Evolutionary conservation across 2,113 vertebrate species (phyloP), one percentile per base, ranked within the genome.

Genomic region (Corythornis madagascariensis): DNA sequence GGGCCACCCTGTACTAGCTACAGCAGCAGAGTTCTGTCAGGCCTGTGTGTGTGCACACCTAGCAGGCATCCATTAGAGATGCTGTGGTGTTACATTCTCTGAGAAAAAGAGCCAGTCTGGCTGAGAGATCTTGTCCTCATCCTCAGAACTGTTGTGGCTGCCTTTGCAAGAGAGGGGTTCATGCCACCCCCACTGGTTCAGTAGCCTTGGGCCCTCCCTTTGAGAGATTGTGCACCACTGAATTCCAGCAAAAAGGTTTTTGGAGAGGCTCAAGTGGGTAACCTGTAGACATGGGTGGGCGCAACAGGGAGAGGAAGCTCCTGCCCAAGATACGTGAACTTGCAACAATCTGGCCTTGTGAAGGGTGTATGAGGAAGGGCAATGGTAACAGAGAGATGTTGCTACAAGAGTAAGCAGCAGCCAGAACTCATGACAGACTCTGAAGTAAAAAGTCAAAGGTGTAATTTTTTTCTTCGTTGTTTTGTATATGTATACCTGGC

Each of bases 221-320:
- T 55, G 29, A 71, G 38, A 87, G 12, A 28, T 80, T 60, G 16
- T 75, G 13, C 16, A 40, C 28, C 8, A 24, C 1, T 52, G 42
- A 78, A 52, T 81, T 82, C 24, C 25, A 83, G 35, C 47, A 78
- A 59, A 69, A 83, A 81, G 21, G 6, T 20, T 21, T 59, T 80
- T 57, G 50, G n/a, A 57, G n/a, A 55, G 40, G 29, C 13, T 55
- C 0, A 0, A 4, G 10, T 80, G 19, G 61, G 33, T 90, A 86
- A 45, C 19, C 17, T 40, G 33, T 21, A 66, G 63, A 45, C 35
- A 69, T 45, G 25, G 5, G 8, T 65, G 26, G 25, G 17, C 18
- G n/a, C 13, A 59, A 71, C 24, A 61, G 38, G 18, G 28, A 63
- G 61, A 48, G 22, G 50, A 86, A 94, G 75, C 26, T 70, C 29